Evolutionary conservation across 2,797 vertebrate species (phyloP), one percentile per base, ranked within the genome.

Genomic region (Mastacembelus armatus): DNA sequence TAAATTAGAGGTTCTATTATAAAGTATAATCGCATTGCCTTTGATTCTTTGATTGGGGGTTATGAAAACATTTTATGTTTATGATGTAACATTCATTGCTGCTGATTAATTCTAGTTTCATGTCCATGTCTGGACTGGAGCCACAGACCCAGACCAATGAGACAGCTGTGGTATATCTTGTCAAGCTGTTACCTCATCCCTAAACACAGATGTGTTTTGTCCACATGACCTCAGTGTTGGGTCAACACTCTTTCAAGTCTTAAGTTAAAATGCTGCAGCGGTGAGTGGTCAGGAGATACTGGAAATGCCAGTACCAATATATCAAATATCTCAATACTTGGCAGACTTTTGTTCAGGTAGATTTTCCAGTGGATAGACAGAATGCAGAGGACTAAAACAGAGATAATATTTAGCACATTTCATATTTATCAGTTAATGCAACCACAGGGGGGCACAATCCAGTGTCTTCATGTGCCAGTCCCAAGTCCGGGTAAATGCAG

Each of bases 121-220:
- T 16, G 32, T 54, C 32, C 42, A 19, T n/a, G n/a, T n/a, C n/a
- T n/a, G n/a, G 52, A 29, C 40, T 1, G 8, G 48, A 39, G 12
- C 9, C 33, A 19, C 18, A 35, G 39, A 3, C 16, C 18, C 10
- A n/a, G 32, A 4, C 19, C 30, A 29, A 50, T 15, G 7, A 49
- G n/a, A 73, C 73, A 69, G 66, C 62, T 74, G 67, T 45, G 69
- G 57, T 39, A 26, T 4, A 21, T 76, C 61, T 56, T 24, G 33
- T 42, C 47, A 59, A 50, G 47, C 45, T 33, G 30, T 70, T 50
- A 48, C 33, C 33, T 68, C 64, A 70, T 76, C 57, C 14, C 33
- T 19, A 56, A 75, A 63, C 27, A 66, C 22, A 64, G 22, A 60
- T 10, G 10, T 3, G 6, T 43, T 62, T 48, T 21, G 49, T 56